Base-by-base conservation (phyloP, 2,113 vertebrate species). In the Heptranchias perlo region DNA sequence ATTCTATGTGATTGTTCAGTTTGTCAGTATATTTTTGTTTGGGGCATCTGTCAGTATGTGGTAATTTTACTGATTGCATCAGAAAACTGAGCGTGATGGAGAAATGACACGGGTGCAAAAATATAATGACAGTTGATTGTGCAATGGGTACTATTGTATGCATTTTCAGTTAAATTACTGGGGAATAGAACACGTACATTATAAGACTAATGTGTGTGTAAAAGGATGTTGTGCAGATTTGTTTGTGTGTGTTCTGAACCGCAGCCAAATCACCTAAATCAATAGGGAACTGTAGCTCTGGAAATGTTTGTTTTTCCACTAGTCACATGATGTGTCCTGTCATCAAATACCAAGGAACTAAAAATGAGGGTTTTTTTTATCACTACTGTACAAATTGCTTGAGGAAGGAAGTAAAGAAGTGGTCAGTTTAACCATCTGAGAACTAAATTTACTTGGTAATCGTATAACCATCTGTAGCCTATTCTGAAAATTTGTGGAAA, bases 251-350 rank as follows among this genome's bases (percentile, higher is more conserved):
- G 18, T 93, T 64, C 18, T 84, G 69, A 84, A 58, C 49, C 76
- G 65, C 95, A 76, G 47, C 67, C 76, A 84, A 78, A 78, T 58
- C 95, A 52, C 23, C 18, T 78, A 78, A 82, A 28, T 23, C 76
- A 73, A 95, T 78, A 73, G n/a, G 73, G 95, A 95, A 54, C 69
- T 78, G 47, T n/a, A 44, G 49, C 69, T 52, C 58, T 61, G 58
- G 54, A 78, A 96, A 96, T 78, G 95, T 84, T 96, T 96, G 95
- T 52, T 78, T 96, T 54, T 54, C 69, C 47, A 78, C 10, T 84
- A 78, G 58, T 54, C 95, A 96, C 35, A 21, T 95, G 47, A 49
- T 54, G 1, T 2, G 23, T 61, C 67, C 47, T 61, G 8, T 13
- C 78, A 84, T 96, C 35, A 58, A 96, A 52, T 44, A 78, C 47